A percentile compares a stretch with the other conserved stretches of the same genome.
Conservation (phyloP, 2,888 invertebrate species). For the Pachymerium ferrugineum region DNA sequence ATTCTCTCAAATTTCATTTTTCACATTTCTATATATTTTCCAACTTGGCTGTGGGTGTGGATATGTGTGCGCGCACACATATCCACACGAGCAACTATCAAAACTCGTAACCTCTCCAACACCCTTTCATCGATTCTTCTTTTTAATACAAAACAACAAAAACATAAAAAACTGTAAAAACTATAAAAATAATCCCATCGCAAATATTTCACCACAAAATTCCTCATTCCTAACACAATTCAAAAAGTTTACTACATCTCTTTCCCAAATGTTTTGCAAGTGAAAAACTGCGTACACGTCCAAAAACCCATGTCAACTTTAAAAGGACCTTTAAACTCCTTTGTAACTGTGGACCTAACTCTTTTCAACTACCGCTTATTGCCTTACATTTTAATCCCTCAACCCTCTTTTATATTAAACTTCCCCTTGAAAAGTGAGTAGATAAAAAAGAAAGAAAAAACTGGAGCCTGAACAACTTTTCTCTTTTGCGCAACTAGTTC, state of each 20-base stretch:
- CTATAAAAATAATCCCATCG: background rate
- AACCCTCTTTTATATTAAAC: constrained; percentile 17
- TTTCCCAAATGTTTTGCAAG: too few species aligned
- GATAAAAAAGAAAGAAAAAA: background rate
- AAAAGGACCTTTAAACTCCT: background rate
- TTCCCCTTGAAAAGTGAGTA: constrained; percentile 3
- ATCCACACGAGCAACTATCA: constrained; percentile 6
- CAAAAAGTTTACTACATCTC: background rate
- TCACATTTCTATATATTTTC: background rate
- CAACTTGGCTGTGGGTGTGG: background rate
- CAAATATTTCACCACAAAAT: background rate
- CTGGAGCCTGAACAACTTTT: background rate
- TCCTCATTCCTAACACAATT: background rate
- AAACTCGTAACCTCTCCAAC: background rate
- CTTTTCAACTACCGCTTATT: background rate
- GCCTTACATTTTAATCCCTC: constrained; percentile 15
- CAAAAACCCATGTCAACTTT: background rate
- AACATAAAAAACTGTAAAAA: background rate
- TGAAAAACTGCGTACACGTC: background rate
- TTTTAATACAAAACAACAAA: background rate
- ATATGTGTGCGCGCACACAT: too few species aligned
- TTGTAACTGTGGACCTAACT: constrained; percentile 17
- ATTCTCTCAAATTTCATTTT: constrained; percentile 18
- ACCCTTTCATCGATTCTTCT: constrained; percentile 1
- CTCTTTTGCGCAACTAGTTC: background rate